These are phyloP conservation scores for Drosophila pseudoobscura DNA, from an alignment of 1,140 invertebrate genomes.

Conservation along the genomic window DNA sequence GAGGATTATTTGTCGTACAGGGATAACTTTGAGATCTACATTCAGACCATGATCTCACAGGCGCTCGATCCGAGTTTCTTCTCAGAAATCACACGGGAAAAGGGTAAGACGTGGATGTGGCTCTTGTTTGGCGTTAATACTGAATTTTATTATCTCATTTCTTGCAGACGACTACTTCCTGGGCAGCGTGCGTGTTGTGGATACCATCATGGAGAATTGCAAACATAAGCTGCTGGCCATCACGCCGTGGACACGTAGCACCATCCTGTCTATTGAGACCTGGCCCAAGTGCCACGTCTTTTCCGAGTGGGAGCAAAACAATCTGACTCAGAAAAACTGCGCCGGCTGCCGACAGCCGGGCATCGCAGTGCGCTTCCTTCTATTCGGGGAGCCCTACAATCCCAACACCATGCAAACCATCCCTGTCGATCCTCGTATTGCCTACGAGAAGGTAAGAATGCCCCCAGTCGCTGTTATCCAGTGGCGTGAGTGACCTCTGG, in stretches of 20 bases:
- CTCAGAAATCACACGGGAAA: slow-evolving; percentile 94
- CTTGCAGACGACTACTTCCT: slow-evolving; percentile 92
- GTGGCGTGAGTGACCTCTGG: no score
- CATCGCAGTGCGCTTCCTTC: slow-evolving; percentile 87
- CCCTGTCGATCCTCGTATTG: slow-evolving; percentile 88
- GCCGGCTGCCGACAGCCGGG: slow-evolving; percentile 86
- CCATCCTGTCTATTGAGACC: slow-evolving; percentile 88
- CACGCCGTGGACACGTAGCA: slow-evolving; percentile 87
- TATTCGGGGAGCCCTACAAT: slow-evolving; percentile 93
- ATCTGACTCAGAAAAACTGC: slow-evolving; percentile 85
- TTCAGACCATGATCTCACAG: slow-evolving; percentile 95
- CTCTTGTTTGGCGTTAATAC: no score
- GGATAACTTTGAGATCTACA: slow-evolving; percentile 94
- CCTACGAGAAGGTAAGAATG: slow-evolving; percentile 88
- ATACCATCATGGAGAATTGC: slow-evolving; percentile 90
- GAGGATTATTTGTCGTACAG: slow-evolving; percentile 90
- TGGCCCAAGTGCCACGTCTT: slow-evolving; percentile 91
- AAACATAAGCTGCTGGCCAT: slow-evolving; percentile 87
- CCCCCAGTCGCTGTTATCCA: not conserved
- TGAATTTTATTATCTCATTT: not conserved
- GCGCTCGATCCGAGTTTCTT: slow-evolving; percentile 94
- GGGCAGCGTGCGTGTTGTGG: slow-evolving; percentile 92
- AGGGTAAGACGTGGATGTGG: slow-evolving; percentile 85
- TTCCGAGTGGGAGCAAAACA: slow-evolving; percentile 85
- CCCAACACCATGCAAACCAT: slow-evolving; percentile 90